Conservation (phyloP, 2,888 invertebrate species). For the Agonopterix heracliana region DNA sequence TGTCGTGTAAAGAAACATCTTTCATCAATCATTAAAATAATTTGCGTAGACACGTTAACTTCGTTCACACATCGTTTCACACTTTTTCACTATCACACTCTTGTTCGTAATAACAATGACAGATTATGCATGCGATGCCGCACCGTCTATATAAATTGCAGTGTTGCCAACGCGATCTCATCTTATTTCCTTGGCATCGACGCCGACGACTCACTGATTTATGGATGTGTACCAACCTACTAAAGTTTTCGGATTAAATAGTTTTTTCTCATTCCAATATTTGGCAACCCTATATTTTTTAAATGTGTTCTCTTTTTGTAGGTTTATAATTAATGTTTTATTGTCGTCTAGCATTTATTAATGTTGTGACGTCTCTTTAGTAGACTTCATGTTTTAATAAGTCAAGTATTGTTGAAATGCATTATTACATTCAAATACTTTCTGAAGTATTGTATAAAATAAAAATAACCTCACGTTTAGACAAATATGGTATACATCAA, state of each 20-base stretch:
- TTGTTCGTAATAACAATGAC: constrained; percentile 27
- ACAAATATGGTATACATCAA: too few species aligned
- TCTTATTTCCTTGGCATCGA: constrained; percentile 74
- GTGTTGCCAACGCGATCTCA: constrained; percentile 69
- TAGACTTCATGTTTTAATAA: too few species aligned
- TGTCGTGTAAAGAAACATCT: not conserved
- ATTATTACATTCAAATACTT: too few species aligned
- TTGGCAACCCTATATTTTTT: constrained; percentile 33
- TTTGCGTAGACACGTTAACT: not conserved
- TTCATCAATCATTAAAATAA: not conserved
- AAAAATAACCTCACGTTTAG: too few species aligned
- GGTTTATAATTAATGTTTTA: constrained; percentile 7
- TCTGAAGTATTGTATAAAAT: too few species aligned
- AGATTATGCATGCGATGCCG: constrained; percentile 31
- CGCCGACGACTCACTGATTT: constrained; percentile 61
- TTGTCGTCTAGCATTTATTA: not conserved
- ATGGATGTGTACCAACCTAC: constrained; percentile 63
- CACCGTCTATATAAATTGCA: constrained; percentile 29
- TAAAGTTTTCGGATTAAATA: constrained; percentile 70
- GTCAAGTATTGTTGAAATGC: too few species aligned
- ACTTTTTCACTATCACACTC: not conserved
- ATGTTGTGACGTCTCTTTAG: not conserved
- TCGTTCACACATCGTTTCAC: too few species aligned
- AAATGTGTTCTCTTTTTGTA: constrained; percentile 2
- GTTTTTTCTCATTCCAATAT: constrained; percentile 60